Base-by-base conservation (phyloP, 2,113 vertebrate species). In the Phocoena phocoena region DNA sequence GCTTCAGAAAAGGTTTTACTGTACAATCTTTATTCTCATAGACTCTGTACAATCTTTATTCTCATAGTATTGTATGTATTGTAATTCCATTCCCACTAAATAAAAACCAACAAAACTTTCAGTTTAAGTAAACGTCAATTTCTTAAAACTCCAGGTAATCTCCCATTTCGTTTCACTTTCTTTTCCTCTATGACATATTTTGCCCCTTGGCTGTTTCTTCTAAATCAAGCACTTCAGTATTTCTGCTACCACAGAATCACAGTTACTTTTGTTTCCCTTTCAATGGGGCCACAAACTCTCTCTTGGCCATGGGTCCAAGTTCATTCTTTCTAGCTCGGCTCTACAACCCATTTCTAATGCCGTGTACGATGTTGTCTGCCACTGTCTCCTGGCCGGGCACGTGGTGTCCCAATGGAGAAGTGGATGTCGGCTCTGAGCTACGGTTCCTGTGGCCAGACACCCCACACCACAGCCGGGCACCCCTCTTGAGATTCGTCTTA, bases 341-440 rank as follows among this genome's bases (percentile, higher is more conserved):
- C n/a, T 6, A 13, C 5, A 20, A 15, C 4, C 13, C 18, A 2
- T 3, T 18, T 14, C 47, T 7, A 36, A 17, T 0, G 9, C 4
- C 1, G 10, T 3, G 10, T 1, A 1, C 14, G 0, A 1, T 0
- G 33, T 2, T 7, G 5, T 3, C 33, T 1, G 11, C 41, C 1
- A 23, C 23, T 1, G 20, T 11, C 76, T 26, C 70, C 58, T 1
- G 11, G 31, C 44, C 33, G 25, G 62, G 55, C 1, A 0, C 5
- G 38, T 50, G 23, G 10, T 4, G 21, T 5, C 55, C 31, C 33
- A 0, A 10, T 3, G 12, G 23, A 10, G 55, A 41, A 14, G 9
- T 0, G 2, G 18, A 21, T 0, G 23, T 0, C 1, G 25, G 63
- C 65, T 44, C 47, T 18, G 53, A 58, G 55, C 50, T 26, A 12